phyloP scores from a whole-genome alignment of 2,113 vertebrate species.

The Eira barbara region DNA sequence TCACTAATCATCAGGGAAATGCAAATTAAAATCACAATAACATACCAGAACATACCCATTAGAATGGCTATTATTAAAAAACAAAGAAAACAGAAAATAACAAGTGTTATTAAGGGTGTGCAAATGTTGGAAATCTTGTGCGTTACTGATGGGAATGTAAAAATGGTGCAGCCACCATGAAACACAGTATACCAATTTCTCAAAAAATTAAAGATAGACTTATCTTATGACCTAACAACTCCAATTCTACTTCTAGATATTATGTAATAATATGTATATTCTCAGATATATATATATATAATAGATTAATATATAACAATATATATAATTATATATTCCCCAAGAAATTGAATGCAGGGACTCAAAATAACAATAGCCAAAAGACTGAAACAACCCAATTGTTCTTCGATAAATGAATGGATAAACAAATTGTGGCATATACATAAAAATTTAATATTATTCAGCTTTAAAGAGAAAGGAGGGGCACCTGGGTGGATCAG shows the following conservation, averaged over 20 bases:
- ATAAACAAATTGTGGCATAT: background rate
- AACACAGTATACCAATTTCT: background rate
- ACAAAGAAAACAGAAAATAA: background rate
- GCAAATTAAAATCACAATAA: background rate
- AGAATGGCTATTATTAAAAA: background rate
- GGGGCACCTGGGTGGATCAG: no score
- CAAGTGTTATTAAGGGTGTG: background rate
- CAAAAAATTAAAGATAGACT: background rate
- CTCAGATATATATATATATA: background rate
- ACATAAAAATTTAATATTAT: background rate
- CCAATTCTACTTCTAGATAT: background rate
- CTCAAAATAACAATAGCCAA: background rate
- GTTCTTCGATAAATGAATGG: background rate
- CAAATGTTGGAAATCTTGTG: background rate
- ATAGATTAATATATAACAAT: background rate
- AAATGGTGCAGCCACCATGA: background rate
- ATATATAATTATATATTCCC: background rate
- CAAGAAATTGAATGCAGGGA: background rate
- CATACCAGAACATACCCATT: background rate
- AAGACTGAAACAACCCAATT: background rate
- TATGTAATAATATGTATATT: background rate
- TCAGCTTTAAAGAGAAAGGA: background rate
- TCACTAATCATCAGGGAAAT: background rate
- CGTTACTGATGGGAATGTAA: background rate
- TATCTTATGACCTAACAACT: background rate